Base-by-base conservation (phyloP, 2,888 invertebrate genomes). In the Drosophila borborema region DNA sequence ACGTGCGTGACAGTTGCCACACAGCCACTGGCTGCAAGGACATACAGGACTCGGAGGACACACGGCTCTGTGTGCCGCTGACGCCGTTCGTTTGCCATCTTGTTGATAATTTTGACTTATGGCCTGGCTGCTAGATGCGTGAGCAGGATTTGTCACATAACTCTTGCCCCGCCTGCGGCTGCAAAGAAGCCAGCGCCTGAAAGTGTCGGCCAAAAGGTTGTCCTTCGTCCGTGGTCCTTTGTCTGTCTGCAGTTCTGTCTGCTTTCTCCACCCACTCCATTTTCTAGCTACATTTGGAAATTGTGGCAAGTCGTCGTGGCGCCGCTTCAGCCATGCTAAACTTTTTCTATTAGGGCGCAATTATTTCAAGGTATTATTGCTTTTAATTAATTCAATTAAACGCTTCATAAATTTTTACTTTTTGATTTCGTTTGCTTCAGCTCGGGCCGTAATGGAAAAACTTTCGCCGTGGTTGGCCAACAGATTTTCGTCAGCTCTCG, bases 61-160 rank as follows among this genome's bases (percentile, higher is more conserved):
- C 79, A 76, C 79, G 77, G 66, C 61, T 38, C 64, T 65, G 63
- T 56, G 64, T 51, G 59, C 23, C 63, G 59, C 68, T 69, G 69
- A 66, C 64, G 66, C 77, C 65, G 64, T 64, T 66, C 80, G 80
- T 79, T 79, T 74, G 80, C 81, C 74, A 79, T 80, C 90, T 91
- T 92, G 91, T 91, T 92, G 91, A 91, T 91, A 91, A 91, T 91
- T 91, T 91, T 91, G 91, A 91, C 92, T 92, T 92, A 91, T 91
- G 92, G 85, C 86, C 75, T 66, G 81, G 77, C 18, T 34, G 68
- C 69, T 73, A 78, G 55, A 55, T 41, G 87, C 72, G 77, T 82
- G 90, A 78, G 72, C 86, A 78, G 82, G 82, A 88, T 88, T 86
- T 86, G 88, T 80, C 85, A 85, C 85, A 86, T 86, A 86, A 89